A percentile compares a stretch with the other conserved stretches of the same genome.
Conservation (phyloP, 2,113 vertebrate genomes). For the Bagarius yarrelli region DNA sequence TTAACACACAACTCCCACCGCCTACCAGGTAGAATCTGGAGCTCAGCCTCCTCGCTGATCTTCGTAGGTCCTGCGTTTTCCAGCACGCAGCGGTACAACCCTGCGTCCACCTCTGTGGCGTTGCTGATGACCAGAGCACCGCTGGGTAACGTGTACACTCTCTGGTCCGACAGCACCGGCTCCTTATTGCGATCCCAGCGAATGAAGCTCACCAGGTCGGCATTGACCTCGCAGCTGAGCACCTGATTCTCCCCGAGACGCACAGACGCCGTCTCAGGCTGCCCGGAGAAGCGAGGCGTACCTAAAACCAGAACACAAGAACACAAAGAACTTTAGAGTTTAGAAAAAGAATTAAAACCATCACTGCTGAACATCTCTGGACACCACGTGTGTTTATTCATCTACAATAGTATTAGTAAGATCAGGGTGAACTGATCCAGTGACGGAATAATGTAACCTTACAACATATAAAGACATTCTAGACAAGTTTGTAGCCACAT, state of each 20-base stretch:
- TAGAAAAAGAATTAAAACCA: background rate
- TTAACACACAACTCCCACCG: background rate
- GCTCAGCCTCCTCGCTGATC: conserved; percentile 86
- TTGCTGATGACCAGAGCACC: conserved; percentile 86
- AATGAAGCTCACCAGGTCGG: conserved; percentile 80
- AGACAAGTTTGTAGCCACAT: too few species aligned
- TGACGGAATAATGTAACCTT: too few species aligned
- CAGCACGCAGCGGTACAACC: conserved; percentile 85
- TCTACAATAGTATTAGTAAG: too few species aligned
- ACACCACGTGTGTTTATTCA: too few species aligned
- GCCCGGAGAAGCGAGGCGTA: conserved; percentile 83
- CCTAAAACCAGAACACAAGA: conserved; percentile 66
- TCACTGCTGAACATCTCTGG: too few species aligned
- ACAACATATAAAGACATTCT: too few species aligned
- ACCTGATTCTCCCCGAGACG: conserved; percentile 74
- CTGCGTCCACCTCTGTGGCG: conserved; percentile 75
- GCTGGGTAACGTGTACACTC: conserved; percentile 74
- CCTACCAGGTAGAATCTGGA: conserved; percentile 83
- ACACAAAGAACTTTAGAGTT: background rate
- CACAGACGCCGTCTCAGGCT: conserved; percentile 74
- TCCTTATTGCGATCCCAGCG: conserved; percentile 85
- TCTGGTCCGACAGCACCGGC: conserved; percentile 65
- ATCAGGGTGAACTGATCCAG: too few species aligned
- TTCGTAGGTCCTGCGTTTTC: conserved; percentile 81
- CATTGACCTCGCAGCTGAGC: conserved; percentile 83